Percentiles rank a stretch among this genome's conserved stretches.
Conservation (phyloP, 2,888 invertebrate species). For the Drosophila prolongata region DNA sequence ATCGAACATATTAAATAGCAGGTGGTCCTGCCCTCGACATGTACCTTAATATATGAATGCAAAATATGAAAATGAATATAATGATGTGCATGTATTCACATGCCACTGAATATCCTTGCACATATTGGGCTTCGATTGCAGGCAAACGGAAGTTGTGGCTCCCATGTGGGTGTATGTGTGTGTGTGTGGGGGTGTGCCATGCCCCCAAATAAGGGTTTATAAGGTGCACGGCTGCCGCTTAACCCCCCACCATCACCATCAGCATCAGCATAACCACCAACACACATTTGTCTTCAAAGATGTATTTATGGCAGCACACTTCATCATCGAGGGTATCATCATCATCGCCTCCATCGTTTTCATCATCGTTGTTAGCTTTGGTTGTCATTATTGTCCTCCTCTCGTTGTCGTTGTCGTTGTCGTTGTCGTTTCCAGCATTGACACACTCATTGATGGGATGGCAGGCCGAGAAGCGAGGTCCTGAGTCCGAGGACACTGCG, state of each 20-base stretch:
- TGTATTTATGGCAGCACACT: slow-evolving; percentile 65
- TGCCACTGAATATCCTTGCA: slow-evolving; percentile 13
- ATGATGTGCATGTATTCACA: slow-evolving; percentile 37
- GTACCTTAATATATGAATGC: slow-evolving; percentile 54
- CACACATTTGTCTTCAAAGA: slow-evolving; percentile 58
- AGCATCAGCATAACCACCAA: slow-evolving; percentile 4
- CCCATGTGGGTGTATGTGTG: slow-evolving; percentile 6
- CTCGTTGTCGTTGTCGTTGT: slow-evolving; percentile 9
- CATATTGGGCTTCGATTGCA: slow-evolving; percentile 51
- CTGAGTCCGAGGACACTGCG: neutral
- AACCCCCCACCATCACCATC: slow-evolving; percentile 8
- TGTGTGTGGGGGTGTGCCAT: neutral
- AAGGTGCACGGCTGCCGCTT: slow-evolving; percentile 13
- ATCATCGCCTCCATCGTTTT: slow-evolving; percentile 13
- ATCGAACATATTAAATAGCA: slow-evolving; percentile 48
- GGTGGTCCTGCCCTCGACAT: slow-evolving; percentile 28
- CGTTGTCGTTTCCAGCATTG: slow-evolving; percentile 30
- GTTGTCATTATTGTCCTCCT: slow-evolving; percentile 38
- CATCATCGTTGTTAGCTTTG: slow-evolving; percentile 41
- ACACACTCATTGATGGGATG: slow-evolving; percentile 56
- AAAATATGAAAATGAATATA: slow-evolving; percentile 42
- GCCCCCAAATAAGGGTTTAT: neutral
- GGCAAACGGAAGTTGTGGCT: slow-evolving; percentile 19
- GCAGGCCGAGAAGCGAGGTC: slow-evolving; percentile 2
- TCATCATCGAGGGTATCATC: slow-evolving; percentile 50